A percentile compares a stretch with the other conserved stretches of the same genome.
These are phyloP conservation scores for Forbesichthys papilliferus DNA, from an alignment of 2,113 vertebrate genomes.

Conservation along the genomic window DNA sequence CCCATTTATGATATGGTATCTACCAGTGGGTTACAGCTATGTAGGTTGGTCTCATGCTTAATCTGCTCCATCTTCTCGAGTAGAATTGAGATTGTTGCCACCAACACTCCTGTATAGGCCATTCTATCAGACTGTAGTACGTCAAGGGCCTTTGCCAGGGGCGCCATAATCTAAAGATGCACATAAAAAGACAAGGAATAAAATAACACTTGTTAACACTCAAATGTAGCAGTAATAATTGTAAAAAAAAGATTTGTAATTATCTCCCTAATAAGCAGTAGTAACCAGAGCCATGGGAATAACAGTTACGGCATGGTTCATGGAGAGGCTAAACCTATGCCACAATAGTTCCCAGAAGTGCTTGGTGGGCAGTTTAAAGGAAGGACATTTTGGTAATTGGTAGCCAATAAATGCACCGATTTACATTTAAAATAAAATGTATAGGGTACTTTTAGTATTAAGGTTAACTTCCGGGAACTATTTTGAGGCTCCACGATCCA, in stretches of 20 bases:
- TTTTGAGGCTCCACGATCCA: no score
- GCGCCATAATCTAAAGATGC: slow-evolving; percentile 14
- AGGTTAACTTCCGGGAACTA: no score
- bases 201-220: background rate
- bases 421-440: no score
- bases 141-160: slow-evolving; percentile 22
- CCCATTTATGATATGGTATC: slow-evolving; percentile 29
- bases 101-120: slow-evolving; percentile 21
- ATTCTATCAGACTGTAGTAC: slow-evolving; percentile 20
- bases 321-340: no score
- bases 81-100: slow-evolving; percentile 12
- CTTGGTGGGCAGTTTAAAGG: no score
- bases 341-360: no score
- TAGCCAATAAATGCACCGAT: no score
- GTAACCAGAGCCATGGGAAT: no score
- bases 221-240: slow-evolving; percentile 7
- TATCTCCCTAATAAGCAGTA: background rate
- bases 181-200: slow-evolving; percentile 1
- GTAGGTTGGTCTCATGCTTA: slow-evolving; percentile 20
- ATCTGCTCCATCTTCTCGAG: slow-evolving; percentile 16
- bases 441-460: no score
- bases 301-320: no score
- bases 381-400: no score
- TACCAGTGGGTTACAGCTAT: slow-evolving; percentile 19
- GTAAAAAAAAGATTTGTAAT: background rate